Base-by-base conservation (phyloP, 2,888 invertebrate genomes). In the Corbicula japonica region DNA sequence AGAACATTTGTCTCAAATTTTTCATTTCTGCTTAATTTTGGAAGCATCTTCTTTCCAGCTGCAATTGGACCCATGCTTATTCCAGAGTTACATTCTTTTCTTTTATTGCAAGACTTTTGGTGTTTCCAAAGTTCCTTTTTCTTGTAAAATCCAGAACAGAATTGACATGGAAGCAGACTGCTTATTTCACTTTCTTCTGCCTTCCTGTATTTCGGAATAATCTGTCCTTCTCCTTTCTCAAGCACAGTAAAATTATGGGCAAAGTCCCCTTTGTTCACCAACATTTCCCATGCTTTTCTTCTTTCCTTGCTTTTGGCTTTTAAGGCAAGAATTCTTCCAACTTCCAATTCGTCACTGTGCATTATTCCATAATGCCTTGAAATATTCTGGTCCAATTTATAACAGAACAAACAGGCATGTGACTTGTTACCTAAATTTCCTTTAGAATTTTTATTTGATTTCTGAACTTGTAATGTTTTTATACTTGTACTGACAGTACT, bases 121-220 rank as follows among this genome's bases (percentile, higher is more conserved):
- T 81, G 81, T 65, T 65, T 76, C 81, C 76, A 81, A n/a, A 74
- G 48, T 21, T 74, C 76, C 10, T 12, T 74, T 58, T 61, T 77
- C 26, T 46, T 60, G 34, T 74, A 81, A 4, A 70, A 68, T 10
- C 58, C 74, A 52, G 46, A 63, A 48, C 81, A 77, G 26, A 30
- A 32, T 10, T 41, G 62, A 66, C 81, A 81, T n/a, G 76, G 74
- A 32, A 80, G 28, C 12, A 73, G 54, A 34, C 41, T 58, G 15
- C 38, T 44, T 30, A 70, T 2, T 32, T 77, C 58, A 23, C 23
- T 18, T 32, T 58, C 26, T 34, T 60, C 35, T 18, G 48, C 15
- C 23, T 21, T 30, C 23, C 81, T 18, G 23, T 74, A 68, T 50
- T 71, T 81, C 23, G 77, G 74, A 66, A 81, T 81, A 30, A 76